Base-by-base conservation (phyloP, 2,113 vertebrate genomes). In the Brachirus orientalis region DNA sequence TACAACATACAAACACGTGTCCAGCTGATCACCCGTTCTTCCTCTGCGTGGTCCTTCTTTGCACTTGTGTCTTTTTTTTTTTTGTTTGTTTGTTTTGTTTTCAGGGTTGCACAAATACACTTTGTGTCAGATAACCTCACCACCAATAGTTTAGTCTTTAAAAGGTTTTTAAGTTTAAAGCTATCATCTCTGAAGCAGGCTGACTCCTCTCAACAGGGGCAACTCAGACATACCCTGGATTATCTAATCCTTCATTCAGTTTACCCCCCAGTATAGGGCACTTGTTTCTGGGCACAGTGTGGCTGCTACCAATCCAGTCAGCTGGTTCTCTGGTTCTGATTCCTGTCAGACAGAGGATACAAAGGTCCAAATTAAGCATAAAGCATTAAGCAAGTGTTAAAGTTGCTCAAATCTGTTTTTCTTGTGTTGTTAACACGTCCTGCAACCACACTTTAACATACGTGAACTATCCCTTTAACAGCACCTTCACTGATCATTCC, bases 221-320 rank as follows among this genome's bases (percentile, higher is more conserved):
- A 60, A 69, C 63, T 66, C 77, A 62, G 47, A 76, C 72, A 10
- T 84, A 85, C 86, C 77, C 78, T 71, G 72, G 90, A 90, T 93
- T 90, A 92, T 84, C 60, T 91, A 91, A 92, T 90, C 85, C 79
- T 69, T 82, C 63, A 68, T 82, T 75, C 48, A 56, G 11, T 40
- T 67, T 74, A 62, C 60, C 62, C n/a, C 76, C 51, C 8, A 10
- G 66, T 16, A n/a, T n/a, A 35, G 56, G 54, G 60, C 0, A 61
- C 20, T 17, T 72, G 41, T 51, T 53, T 57, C 50, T 35, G 69
- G 62, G 22, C 17, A 53, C 40, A 41, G 17, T 51, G 43, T 48
- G 56, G 50, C 58, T 64, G 54, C 43, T 62, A 14, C 40, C 2
- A 20, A 46, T 33, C 50, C 35, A 47, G 53, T 56, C 10, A 9